Evolutionary conservation across 92 coral and sea anemone species (phyloP).

Genomic region (Nematostella vectensis): DNA sequence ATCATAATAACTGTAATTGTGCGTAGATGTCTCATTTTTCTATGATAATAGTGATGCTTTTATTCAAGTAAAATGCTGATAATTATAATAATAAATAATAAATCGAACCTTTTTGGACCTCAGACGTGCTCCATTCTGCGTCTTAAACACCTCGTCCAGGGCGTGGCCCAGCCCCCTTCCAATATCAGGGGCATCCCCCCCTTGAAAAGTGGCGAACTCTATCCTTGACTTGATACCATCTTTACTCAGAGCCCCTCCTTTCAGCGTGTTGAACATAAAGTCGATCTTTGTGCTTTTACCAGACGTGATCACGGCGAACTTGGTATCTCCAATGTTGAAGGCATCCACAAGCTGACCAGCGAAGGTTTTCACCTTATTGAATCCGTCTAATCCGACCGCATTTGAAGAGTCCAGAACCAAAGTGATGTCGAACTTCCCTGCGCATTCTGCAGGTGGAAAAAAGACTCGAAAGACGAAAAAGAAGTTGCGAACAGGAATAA

Average conservation of each 20-base stretch:
- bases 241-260: slow-evolving; percentile 14
- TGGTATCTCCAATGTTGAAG: slow-evolving; percentile 36
- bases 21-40: too few species aligned
- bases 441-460: slow-evolving; percentile 29
- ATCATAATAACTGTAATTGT: too few species aligned
- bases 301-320: slow-evolving; percentile 38
- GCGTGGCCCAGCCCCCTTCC: slow-evolving; percentile 13
- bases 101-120: slow-evolving; percentile 16
- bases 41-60: too few species aligned
- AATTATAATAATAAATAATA: too few species aligned
- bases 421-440: slow-evolving; percentile 40
- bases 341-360: slow-evolving; percentile 45
- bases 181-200: slow-evolving; percentile 10
- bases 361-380: slow-evolving; percentile 42
- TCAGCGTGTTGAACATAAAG: slow-evolving; percentile 28
- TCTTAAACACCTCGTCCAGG: slow-evolving; percentile 7
- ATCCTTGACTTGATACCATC: slow-evolving; percentile 4
- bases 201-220: slow-evolving; percentile 8
- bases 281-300: slow-evolving; percentile 23
- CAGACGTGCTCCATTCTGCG: slow-evolving; percentile 8
- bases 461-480: not conserved
- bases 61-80: too few species aligned
- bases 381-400: slow-evolving; percentile 33
- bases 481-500: too few species aligned
- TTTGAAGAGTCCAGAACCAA: slow-evolving; percentile 46